These are phyloP conservation scores for Pteria penguin DNA, from an alignment of 2,888 invertebrate genomes.

Conservation along the genomic window DNA sequence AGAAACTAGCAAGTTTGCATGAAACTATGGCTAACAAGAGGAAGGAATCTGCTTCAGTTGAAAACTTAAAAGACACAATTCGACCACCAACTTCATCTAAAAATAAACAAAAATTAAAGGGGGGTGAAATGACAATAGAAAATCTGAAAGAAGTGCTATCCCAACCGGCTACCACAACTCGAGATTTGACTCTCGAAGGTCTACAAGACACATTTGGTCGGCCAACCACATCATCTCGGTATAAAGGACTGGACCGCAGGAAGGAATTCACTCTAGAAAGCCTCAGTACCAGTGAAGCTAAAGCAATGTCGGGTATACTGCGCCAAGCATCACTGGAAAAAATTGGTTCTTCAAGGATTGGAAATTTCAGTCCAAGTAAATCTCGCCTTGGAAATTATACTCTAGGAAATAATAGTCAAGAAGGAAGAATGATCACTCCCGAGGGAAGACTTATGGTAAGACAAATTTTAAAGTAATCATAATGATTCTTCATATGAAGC, in stretches of 20 bases:
- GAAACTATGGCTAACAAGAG: conserved; percentile 48
- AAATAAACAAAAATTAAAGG: conserved; percentile 50
- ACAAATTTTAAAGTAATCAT: no score
- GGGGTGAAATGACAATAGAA: conserved; percentile 61
- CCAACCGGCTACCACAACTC: conserved; percentile 58
- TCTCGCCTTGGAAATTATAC: conserved; percentile 72
- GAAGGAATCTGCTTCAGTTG: conserved; percentile 50
- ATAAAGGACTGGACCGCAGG: conserved; percentile 65
- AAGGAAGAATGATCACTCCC: conserved; percentile 71
- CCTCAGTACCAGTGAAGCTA: conserved; percentile 75
- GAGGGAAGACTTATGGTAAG: conserved; percentile 75
- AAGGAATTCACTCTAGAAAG: conserved; percentile 77
- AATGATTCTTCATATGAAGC: no score
- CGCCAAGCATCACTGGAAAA: conserved; percentile 77
- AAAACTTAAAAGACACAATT: conserved; percentile 52
- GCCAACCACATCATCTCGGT: conserved; percentile 68
- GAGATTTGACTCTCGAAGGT: conserved; percentile 60
- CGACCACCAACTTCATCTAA: conserved; percentile 58
- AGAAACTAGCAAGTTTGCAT: conserved; percentile 51
- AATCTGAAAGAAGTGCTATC: conserved; percentile 62
- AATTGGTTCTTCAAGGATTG: conserved; percentile 75
- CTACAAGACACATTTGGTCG: conserved; percentile 64
- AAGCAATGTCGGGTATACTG: conserved; percentile 77
- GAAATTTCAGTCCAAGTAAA: conserved; percentile 72
- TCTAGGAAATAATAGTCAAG: conserved; percentile 63